These are phyloP conservation scores for Trichogramma dendrolimi DNA, from an alignment of 2,888 invertebrate genomes.

Conservation along the genomic window DNA sequence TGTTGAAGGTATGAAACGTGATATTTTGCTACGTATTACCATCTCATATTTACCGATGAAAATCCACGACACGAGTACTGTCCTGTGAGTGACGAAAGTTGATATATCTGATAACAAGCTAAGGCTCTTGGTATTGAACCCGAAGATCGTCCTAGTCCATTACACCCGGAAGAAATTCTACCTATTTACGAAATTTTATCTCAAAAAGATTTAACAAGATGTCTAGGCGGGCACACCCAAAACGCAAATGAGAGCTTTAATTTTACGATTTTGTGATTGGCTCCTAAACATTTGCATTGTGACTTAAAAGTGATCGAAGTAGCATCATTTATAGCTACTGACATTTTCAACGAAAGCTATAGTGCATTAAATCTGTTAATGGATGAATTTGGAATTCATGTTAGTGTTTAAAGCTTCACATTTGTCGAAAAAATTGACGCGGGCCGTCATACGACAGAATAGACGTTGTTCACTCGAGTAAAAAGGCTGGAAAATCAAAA, in stretches of 20 bases:
- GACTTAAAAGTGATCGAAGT: no score
- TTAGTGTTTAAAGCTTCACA: no score
- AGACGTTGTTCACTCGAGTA: no score
- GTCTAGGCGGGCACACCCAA: constrained; percentile 40
- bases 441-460: no score
- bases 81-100: constrained; percentile 20
- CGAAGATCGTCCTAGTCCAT: constrained; percentile 16
- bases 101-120: constrained; percentile 27
- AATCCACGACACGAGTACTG: constrained; percentile 12
- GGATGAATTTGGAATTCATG: no score
- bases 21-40: constrained; percentile 10
- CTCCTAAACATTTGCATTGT: constrained; percentile 34
- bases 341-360: no score
- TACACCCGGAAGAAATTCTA: constrained; percentile 17
- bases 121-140: no score
- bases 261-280: constrained; percentile 37
- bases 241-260: constrained; percentile 43
- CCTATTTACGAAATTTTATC: constrained; percentile 26
- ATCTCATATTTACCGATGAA: constrained; percentile 18
- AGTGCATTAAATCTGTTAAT: no score
- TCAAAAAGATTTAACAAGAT: constrained; percentile 31
- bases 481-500: no score
- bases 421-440: no score
- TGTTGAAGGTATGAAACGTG: constrained; percentile 23
- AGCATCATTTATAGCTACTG: no score